phyloP scores from a whole-genome alignment of 2,797 vertebrate species.

The Sebastolobus altivelis region DNA sequence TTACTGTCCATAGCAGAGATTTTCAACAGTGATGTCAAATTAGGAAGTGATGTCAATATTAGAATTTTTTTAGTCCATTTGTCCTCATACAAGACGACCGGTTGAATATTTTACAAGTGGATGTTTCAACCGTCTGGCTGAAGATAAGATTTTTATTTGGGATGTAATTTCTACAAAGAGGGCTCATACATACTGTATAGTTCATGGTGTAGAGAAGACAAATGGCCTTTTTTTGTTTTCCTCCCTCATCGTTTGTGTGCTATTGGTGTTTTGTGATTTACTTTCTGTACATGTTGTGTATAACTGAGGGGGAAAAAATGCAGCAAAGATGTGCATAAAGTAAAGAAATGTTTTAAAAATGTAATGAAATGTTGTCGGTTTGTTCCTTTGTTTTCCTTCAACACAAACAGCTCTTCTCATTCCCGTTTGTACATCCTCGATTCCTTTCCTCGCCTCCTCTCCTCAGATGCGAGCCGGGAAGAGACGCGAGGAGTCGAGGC shows the following conservation, averaged over 20 bases:
- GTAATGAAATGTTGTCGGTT: background rate
- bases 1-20: constrained; percentile 45
- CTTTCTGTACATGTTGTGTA: constrained; percentile 66
- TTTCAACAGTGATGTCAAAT: constrained; percentile 68
- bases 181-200: constrained; percentile 56
- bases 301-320: constrained; percentile 41
- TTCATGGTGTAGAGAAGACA: constrained; percentile 44
- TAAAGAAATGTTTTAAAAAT: constrained; percentile 69
- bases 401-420: too few relatives aligned
- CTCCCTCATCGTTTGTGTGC: constrained; percentile 59
- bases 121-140: constrained; percentile 53
- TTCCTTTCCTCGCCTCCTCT: background rate
- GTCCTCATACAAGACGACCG: constrained; percentile 32
- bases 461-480: background rate
- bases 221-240: constrained; percentile 52
- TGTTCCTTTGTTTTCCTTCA: background rate
- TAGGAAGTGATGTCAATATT: constrained; percentile 70
- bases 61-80: constrained; percentile 34
- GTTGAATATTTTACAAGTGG: constrained; percentile 63
- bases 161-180: constrained; percentile 63
- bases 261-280: constrained; percentile 63
- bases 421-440: background rate
- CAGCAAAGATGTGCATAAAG: constrained; percentile 68
- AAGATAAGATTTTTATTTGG: constrained; percentile 33
- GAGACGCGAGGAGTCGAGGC: too few relatives aligned